These are phyloP conservation scores for Erebia epiphron DNA, from an alignment of 2,888 invertebrate genomes.

Conservation along the genomic window DNA sequence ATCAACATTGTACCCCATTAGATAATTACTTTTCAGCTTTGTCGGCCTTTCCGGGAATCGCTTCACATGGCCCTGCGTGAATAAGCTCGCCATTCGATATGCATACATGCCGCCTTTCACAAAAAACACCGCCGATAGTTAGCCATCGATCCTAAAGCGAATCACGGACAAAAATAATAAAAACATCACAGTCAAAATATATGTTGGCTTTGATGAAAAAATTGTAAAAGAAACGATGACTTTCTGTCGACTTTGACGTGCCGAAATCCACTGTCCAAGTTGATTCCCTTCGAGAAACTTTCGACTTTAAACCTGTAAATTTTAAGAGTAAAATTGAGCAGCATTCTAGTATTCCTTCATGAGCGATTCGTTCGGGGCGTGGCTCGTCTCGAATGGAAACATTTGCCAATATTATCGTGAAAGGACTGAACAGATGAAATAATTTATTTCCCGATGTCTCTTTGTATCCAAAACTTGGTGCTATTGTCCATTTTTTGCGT, in stretches of 20 bases:
- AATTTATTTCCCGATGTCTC: slow-evolving; percentile 81
- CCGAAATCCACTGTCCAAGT: slow-evolving; percentile 59
- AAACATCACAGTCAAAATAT: slow-evolving; percentile 83
- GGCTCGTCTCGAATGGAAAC: slow-evolving; percentile 80
- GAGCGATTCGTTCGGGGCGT: slow-evolving; percentile 71
- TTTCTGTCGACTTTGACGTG: slow-evolving; percentile 73
- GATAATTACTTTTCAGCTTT: slow-evolving; percentile 71
- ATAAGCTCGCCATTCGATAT: slow-evolving; percentile 61
- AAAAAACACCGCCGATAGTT: slow-evolving; percentile 63
- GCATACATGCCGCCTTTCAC: slow-evolving; percentile 67
- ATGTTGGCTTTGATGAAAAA: slow-evolving; percentile 72
- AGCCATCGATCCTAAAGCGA: slow-evolving; percentile 64
- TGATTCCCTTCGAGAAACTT: slow-evolving; percentile 31
- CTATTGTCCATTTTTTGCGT: slow-evolving; percentile 77
- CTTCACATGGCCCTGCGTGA: slow-evolving; percentile 47
- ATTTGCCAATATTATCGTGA: slow-evolving; percentile 83
- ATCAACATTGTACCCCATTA: slow-evolving; percentile 73
- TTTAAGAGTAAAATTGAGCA: slow-evolving; percentile 39
- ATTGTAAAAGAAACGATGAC: slow-evolving; percentile 72
- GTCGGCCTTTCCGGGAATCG: slow-evolving; percentile 72
- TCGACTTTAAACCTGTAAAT: slow-evolving; percentile 36
- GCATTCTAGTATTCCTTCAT: slow-evolving; percentile 48
- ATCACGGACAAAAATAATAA: slow-evolving; percentile 82
- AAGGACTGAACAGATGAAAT: slow-evolving; percentile 81
- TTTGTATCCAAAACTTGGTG: slow-evolving; percentile 78